Base-by-base conservation (phyloP, 2,113 vertebrate genomes). In the Plecotus auritus region DNA sequence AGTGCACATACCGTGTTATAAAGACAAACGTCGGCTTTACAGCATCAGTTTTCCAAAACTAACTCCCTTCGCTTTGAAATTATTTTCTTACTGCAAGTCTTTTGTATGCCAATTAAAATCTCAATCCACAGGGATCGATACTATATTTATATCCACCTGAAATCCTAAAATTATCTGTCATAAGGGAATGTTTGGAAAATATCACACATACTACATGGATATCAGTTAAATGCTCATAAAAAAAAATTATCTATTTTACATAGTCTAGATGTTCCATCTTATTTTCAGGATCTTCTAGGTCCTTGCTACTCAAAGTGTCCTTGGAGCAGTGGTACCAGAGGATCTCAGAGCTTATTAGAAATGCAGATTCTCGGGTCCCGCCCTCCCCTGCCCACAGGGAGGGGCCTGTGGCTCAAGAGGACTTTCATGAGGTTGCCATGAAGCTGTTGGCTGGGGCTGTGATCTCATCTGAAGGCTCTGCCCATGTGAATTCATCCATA, bases 51-150 rank as follows among this genome's bases (percentile, higher is more conserved):
- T 94, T 83, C 69, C 74, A 91, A 22, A 89, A 88, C 37, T 80
- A 86, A 80, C 66, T 84, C 37, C 14, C 95, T 94, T 93, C 70
- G 22, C 74, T 91, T 93, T 73, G 85, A 66, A 92, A 85, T 54
- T 91, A 72, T 72, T 84, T 94, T 76, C 54, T 84, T 96, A 86
- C 30, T 95, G 32, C n/a, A 91, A 64, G 28, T 61, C 51, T 84
- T 82, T 23, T 26, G 2, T 86, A 11, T 80, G 14, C 56, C 86
- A 32, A 51, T 74, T 89, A 5, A 91, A 87, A 45, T 87, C 30
- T 64, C 22, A 70, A 1, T 82, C 56, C 22, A 35, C 45, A 51
- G 13, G 12, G 35, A 66, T 66, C 66, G 49, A 80, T 76, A 56
- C 12, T 5, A 56, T 2, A 42, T 9, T 61, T 77, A 81, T 40